These are phyloP conservation scores for Lymantria monacha DNA, from an alignment of 2,888 invertebrate genomes.

Conservation along the genomic window DNA sequence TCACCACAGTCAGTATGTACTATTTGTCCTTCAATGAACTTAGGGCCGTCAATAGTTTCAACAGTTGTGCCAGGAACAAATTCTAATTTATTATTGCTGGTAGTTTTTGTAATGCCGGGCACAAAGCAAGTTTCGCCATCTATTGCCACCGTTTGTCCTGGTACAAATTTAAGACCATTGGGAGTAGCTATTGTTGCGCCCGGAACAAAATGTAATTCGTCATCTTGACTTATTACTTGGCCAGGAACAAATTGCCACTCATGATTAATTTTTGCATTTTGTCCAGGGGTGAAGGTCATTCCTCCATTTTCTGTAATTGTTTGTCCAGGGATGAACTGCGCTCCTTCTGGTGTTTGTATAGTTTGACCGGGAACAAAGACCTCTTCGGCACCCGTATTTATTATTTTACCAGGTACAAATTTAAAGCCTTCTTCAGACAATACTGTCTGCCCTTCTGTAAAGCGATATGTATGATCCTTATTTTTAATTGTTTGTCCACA, in stretches of 20 bases:
- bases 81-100: constrained; percentile 60
- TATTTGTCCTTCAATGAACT: constrained; percentile 86
- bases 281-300: constrained; percentile 84
- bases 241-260: constrained; percentile 86
- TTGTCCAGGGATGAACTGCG: constrained; percentile 85
- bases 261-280: constrained; percentile 77
- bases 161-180: constrained; percentile 84
- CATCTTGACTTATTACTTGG: constrained; percentile 81
- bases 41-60: constrained; percentile 83
- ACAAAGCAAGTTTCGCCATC: constrained; percentile 82
- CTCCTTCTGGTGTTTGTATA: constrained; percentile 81
- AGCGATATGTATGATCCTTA: constrained; percentile 79
- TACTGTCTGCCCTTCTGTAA: constrained; percentile 84
- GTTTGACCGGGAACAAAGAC: constrained; percentile 85
- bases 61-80: constrained; percentile 85
- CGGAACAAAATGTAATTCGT: constrained; percentile 82
- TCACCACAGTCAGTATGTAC: constrained; percentile 82
- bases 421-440: constrained; percentile 83
- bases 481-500: constrained; percentile 84
- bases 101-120: constrained; percentile 80
- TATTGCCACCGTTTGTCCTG: constrained; percentile 82
- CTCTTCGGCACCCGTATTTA: constrained; percentile 70
- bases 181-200: constrained; percentile 84
- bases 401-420: constrained; percentile 83
- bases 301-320: constrained; percentile 76